phyloP scores from a whole-genome alignment of 1,140 invertebrate genomes.

The Camponotus vicinus region DNA sequence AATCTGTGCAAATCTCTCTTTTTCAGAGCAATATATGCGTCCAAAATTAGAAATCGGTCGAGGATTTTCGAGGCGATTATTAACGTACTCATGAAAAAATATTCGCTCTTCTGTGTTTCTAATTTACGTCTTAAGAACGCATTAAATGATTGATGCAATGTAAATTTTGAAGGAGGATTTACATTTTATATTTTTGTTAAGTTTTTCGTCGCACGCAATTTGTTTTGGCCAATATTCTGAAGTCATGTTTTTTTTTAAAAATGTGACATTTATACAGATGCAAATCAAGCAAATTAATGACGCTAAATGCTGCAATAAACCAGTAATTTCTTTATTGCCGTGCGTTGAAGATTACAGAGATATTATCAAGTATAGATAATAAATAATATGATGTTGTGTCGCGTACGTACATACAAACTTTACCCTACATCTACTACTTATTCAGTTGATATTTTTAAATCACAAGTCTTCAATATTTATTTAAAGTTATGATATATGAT shows the following conservation, averaged over 20 bases:
- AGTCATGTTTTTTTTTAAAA: neutral
- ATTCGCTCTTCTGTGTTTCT: slow-evolving; percentile 7
- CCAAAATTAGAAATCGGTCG: slow-evolving; percentile 45
- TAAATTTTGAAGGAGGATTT: neutral
- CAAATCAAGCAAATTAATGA: neutral
- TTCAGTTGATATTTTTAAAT: slow-evolving; percentile 8
- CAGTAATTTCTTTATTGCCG: too few species aligned
- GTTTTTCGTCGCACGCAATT: neutral
- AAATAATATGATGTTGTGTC: neutral
- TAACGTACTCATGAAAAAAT: slow-evolving; percentile 3
- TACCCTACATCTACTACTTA: neutral
- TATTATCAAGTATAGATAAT: neutral
- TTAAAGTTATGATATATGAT: too few species aligned
- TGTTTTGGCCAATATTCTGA: neutral
- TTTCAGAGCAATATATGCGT: slow-evolving; percentile 24
- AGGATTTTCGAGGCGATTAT: slow-evolving; percentile 19
- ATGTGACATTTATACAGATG: neutral
- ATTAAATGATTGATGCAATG: slow-evolving; percentile 15
- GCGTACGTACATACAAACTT: neutral
- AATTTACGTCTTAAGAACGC: slow-evolving; percentile 10
- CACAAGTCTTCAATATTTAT: neutral
- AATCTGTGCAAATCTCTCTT: slow-evolving; percentile 40
- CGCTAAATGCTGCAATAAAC: slow-evolving; percentile 15
- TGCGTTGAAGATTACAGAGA: slow-evolving; percentile 7
- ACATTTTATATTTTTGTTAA: slow-evolving; percentile 1